Percentiles rank a stretch among this genome's conserved stretches.
phyloP scores from a whole-genome alignment of 2,888 invertebrate species.

The Neria commutata region DNA sequence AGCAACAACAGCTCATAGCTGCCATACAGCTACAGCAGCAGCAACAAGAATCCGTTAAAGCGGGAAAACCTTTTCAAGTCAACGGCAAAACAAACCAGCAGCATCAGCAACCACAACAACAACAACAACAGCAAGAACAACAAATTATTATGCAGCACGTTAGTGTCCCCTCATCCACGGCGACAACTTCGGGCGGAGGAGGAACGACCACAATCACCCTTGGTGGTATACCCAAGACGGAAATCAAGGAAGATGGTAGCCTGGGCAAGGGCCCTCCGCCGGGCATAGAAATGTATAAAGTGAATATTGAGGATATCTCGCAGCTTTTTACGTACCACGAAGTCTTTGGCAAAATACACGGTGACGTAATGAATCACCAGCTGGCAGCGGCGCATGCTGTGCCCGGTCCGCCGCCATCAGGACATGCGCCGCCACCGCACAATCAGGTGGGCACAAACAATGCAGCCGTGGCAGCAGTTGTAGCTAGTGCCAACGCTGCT shows the following conservation, averaged over 20 bases:
- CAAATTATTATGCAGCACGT: constrained; percentile 55
- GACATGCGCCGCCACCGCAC: constrained; percentile 43
- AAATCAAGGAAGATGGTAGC: constrained; percentile 47
- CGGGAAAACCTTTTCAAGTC: constrained; percentile 41
- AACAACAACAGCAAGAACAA: constrained; percentile 26
- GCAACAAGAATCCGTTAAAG: constrained; percentile 39
- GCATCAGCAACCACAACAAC: constrained; percentile 32
- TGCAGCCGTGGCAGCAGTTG: constrained; percentile 47
- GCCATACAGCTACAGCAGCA: constrained; percentile 37
- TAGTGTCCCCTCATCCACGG: constrained; percentile 39
- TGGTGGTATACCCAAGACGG: constrained; percentile 48
- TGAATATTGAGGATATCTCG: constrained; percentile 82
- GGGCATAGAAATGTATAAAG: constrained; percentile 76
- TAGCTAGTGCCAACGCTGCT: constrained; percentile 47
- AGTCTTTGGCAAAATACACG: constrained; percentile 74
- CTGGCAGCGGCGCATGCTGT: constrained; percentile 62
- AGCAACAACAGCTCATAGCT: constrained; percentile 40
- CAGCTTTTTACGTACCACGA: constrained; percentile 85
- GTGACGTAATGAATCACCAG: constrained; percentile 63
- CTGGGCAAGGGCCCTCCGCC: constrained; percentile 63
- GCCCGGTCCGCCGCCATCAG: constrained; percentile 44
- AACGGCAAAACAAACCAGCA: constrained; percentile 37
- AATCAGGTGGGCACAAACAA: constrained; percentile 40
- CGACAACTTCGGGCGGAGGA: constrained; percentile 34
- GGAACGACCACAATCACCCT: constrained; percentile 57